Evolutionary conservation across 2,113 vertebrate genomes (phyloP).

Genomic region (Centropus unirufus): DNA sequence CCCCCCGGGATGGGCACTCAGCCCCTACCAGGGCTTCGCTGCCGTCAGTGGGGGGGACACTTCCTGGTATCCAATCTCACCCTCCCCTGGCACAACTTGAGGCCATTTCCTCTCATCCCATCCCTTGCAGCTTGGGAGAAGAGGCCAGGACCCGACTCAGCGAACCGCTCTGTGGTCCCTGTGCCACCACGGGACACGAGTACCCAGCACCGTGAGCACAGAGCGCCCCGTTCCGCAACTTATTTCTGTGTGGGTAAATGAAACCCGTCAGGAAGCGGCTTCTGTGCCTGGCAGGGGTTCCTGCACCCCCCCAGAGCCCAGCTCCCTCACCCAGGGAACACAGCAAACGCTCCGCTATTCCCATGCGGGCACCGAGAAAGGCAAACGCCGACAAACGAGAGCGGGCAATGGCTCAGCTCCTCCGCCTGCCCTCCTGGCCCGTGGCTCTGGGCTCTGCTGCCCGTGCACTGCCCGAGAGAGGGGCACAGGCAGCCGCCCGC

Average conservation of each 20-base stretch:
- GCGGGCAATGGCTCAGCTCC: background rate
- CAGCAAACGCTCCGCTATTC: background rate
- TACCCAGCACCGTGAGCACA: background rate
- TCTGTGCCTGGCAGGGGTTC: background rate
- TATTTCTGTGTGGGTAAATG: background rate
- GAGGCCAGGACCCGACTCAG: no score
- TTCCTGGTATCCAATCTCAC: no score
- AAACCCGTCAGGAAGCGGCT: background rate
- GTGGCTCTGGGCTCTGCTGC: background rate
- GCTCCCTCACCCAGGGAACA: background rate
- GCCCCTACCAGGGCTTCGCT: no score
- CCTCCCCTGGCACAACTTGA: no score
- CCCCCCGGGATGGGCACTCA: no score
- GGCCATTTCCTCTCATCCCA: no score
- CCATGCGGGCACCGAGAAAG: background rate
- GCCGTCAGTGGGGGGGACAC: no score
- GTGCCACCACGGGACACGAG: background rate
- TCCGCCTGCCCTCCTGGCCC: background rate
- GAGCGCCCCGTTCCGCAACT: background rate
- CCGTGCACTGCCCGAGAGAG: background rate
- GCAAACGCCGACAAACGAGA: background rate
- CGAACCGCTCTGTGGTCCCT: background rate
- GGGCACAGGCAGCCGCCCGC: background rate
- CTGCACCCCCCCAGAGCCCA: background rate
- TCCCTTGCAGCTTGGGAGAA: no score